Base-by-base conservation (phyloP, 2,113 vertebrate species). In the Chunga burmeisteri region DNA sequence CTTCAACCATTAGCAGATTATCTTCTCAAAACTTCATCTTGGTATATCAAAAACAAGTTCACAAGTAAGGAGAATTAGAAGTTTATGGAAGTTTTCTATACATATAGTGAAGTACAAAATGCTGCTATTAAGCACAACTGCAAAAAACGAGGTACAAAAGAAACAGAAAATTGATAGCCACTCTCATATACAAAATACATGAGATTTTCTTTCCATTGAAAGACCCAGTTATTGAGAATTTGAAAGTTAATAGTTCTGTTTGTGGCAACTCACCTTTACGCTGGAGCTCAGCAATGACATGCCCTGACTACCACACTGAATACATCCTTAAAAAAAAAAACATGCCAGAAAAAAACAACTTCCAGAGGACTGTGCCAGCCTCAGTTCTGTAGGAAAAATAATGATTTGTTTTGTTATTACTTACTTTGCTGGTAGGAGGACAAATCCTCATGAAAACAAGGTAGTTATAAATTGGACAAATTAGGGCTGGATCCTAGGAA, bases 51-150 rank as follows among this genome's bases (percentile, higher is more conserved):
- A 68, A 40, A 1, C 6, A 26, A 2, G 8, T 47, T 66, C 12
- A 3, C 34, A 38, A 70, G 7, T n/a, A 22, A 47, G 59, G 34
- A 63, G 11, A 66, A 61, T 17, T 9, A 78, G 63, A 62, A 40
- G 6, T 40, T 75, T 26, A 17, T 26, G 16, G 34, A 66, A 38
- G 2, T 32, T 86, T 83, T 74, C 40, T 44, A 5, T 36, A 12
- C 3, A 7, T 3, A 8, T 9, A 50, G 3, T n/a, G 32, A 66
- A 36, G 12, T 53, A 6, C 71, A 93, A 81, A 50, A 19, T 7
- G 17, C 10, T 10, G 1, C 17, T 29, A 4, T 49, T 52, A n/a
- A 62, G 16, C 14, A 27, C 5, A 52, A 22, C 17, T 1, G 2
- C 12, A 56, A 74, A 49, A 10, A 44, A 15, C 3, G 1, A 44